Evolutionary conservation across 2,888 invertebrate genomes (phyloP).

Genomic region (Melinaea marsaeus): DNA sequence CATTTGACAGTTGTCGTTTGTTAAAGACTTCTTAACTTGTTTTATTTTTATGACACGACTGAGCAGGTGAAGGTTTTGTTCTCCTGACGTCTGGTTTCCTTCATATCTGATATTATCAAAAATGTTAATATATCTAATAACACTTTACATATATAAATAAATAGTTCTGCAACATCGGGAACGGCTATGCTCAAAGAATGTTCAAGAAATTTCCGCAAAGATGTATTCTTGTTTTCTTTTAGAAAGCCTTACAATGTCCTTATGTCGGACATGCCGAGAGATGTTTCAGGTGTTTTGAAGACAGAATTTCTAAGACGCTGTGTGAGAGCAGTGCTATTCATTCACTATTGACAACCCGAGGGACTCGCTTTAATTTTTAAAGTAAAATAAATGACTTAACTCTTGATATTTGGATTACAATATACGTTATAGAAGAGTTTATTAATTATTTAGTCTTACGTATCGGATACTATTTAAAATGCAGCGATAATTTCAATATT

Average conservation of each 20-base stretch:
- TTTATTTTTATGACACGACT: slow-evolving; percentile 37
- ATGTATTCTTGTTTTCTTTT: slow-evolving; percentile 7
- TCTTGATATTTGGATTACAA: neutral
- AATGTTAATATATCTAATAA: neutral
- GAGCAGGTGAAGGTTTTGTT: slow-evolving; percentile 26
- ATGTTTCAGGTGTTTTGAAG: slow-evolving; percentile 23
- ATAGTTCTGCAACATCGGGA: too few species aligned
- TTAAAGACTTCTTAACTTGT: slow-evolving; percentile 44
- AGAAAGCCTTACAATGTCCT: slow-evolving; percentile 25
- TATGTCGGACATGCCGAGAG: slow-evolving; percentile 26
- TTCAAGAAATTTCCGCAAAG: slow-evolving; percentile 2
- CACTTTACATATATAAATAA: too few species aligned
- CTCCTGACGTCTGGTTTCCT: slow-evolving; percentile 23
- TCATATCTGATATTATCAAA: neutral
- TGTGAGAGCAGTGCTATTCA: slow-evolving; percentile 17
- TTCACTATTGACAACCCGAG: slow-evolving; percentile 20
- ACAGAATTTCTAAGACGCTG: slow-evolving; percentile 14
- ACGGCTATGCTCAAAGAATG: neutral
- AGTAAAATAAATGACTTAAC: neutral
- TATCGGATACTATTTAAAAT: too few species aligned
- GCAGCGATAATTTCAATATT: too few species aligned
- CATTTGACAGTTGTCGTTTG: slow-evolving; percentile 55
- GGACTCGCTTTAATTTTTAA: slow-evolving; percentile 7
- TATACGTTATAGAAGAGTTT: neutral
- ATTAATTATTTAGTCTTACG: neutral